Evolutionary conservation across 2,113 vertebrate genomes (phyloP), one percentile per base, ranked within the genome.

Genomic region (Agapornis roseicollis): DNA sequence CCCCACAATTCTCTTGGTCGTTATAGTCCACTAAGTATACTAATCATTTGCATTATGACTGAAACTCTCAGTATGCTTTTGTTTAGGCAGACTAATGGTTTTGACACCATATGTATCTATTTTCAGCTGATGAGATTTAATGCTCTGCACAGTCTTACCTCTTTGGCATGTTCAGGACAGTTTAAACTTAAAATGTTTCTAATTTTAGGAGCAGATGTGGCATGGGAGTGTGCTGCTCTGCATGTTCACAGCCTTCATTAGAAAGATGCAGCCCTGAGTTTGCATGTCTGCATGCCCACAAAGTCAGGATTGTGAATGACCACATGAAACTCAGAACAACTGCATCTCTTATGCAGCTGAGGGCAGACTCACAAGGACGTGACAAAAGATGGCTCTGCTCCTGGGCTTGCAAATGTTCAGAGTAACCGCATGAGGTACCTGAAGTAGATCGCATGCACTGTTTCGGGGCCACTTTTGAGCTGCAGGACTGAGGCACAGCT

Each of bases 111-210:
- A 71, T 81, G 28, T 61, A 27, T 49, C 39, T 68, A 10, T 84
- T 92, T 90, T 72, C 69, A 61, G 56, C 20, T 72, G 86, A 64
- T 74, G 60, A 83, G 55, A 68, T 74, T 66, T 78, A 92, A 77
- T 44, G 24, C 17, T 87, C 13, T 20, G 41, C 1, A 1, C 23
- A 53, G 29, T 66, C 49, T 31, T 70, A 49, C n/a, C 53, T 70
- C 65, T 53, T 80, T 9, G 17, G 28, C 18, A 17, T 11, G 27
- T 88, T 85, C 61, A 73, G 70, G 37, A 11, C 28, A 84, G 29
- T 84, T 92, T 79, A 90, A 90, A 53, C 66, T 91, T 89, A 73
- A 71, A 87, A 76, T 56, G 24, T 76, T 87, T 91, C 58, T 47
- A 71, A 4, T 47, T 35, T 68, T 9, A 2, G 29, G 69, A 71